A percentile compares a stretch with the other conserved stretches of the same genome.
Conservation (phyloP, 2,113 vertebrate species). For the Leucopsar rothschildi region DNA sequence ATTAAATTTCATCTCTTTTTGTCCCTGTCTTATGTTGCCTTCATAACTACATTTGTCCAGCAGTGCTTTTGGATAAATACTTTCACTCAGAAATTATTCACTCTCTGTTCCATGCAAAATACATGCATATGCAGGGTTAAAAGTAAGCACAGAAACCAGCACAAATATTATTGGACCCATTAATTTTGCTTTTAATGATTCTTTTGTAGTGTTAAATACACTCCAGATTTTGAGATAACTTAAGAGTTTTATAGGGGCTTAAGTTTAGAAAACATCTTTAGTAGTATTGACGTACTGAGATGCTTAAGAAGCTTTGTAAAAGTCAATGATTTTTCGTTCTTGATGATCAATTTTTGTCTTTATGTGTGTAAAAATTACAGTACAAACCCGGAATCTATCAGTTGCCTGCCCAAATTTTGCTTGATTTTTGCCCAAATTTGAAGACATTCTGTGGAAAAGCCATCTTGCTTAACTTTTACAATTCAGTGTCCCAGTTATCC, state of each 20-base stretch:
- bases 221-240: not conserved
- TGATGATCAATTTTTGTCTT: not conserved
- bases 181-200: not conserved
- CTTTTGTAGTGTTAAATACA: not conserved
- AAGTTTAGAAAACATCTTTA: not conserved
- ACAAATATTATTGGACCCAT: not conserved
- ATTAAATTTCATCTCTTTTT: not conserved
- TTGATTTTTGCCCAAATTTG: not conserved
- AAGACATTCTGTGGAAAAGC: not conserved
- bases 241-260: not conserved
- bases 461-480: not conserved
- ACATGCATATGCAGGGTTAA: not conserved
- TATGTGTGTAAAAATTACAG: not conserved
- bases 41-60: not conserved
- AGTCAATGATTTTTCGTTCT: not conserved
- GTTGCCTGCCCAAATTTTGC: not conserved
- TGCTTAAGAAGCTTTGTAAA: not conserved
- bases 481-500: not conserved
- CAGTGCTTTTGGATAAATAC: not conserved
- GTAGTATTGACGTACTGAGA: not conserved
- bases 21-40: not conserved
- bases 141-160: not conserved
- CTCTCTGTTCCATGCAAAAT: not conserved
- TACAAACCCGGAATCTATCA: not conserved
- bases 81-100: not conserved